Conservation (phyloP, 1,140 invertebrate species). For the Dreissena polymorpha region DNA sequence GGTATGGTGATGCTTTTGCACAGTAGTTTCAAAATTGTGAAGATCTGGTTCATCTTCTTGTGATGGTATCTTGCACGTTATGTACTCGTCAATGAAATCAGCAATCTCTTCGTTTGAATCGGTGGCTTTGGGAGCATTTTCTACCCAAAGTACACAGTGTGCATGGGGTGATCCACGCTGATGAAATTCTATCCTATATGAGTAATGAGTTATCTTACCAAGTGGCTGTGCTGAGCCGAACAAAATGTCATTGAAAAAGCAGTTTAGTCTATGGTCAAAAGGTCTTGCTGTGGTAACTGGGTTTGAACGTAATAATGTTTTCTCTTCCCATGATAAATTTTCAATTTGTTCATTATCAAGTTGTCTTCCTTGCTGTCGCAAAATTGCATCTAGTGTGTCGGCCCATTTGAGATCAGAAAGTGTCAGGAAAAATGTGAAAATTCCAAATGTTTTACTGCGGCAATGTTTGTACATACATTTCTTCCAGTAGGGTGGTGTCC, state of each 20-base stretch:
- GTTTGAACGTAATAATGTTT: constrained; percentile 14
- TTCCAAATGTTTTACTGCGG: constrained; percentile 35
- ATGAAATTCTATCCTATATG: constrained; percentile 51
- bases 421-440: constrained; percentile 24
- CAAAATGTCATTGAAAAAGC: constrained; percentile 1
- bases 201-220: constrained; percentile 44
- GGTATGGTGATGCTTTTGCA: constrained; percentile 48
- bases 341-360: constrained; percentile 26
- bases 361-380: constrained; percentile 6
- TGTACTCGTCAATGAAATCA: constrained; percentile 36
- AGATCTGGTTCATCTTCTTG: constrained; percentile 33
- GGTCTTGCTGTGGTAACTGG: constrained; percentile 14
- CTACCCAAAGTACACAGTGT: constrained; percentile 45
- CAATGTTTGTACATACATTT: constrained; percentile 25
- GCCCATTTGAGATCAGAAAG: constrained; percentile 27
- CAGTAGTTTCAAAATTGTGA: constrained; percentile 18
- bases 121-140: constrained; percentile 40
- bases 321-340: constrained; percentile 36
- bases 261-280: neutral
- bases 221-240: constrained; percentile 28
- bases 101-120: constrained; percentile 13
- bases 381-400: constrained; percentile 20
- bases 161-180: constrained; percentile 52
- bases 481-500: constrained; percentile 22
- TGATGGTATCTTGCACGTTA: constrained; percentile 38